Evolutionary conservation across 2,888 invertebrate species (phyloP).

Genomic region (Cotesia congregata): DNA sequence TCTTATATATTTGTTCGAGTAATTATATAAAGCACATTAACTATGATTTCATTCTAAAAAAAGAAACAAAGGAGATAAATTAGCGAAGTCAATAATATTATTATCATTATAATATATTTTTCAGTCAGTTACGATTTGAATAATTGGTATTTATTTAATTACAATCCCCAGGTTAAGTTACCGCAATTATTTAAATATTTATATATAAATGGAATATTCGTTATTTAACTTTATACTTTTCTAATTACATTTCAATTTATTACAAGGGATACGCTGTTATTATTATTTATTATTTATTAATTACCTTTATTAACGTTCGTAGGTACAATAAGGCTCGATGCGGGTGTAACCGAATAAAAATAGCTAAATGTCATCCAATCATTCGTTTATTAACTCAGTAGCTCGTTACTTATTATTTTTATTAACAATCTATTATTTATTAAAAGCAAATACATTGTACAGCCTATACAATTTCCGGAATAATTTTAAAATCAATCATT

Average conservation of each 20-base stretch:
- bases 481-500: slow-evolving; percentile 40
- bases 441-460: slow-evolving; percentile 64
- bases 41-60: slow-evolving; percentile 61
- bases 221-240: slow-evolving; percentile 8
- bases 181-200: slow-evolving; percentile 55
- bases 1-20: slow-evolving; percentile 62
- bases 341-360: slow-evolving; percentile 45
- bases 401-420: slow-evolving; percentile 42
- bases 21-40: slow-evolving; percentile 63
- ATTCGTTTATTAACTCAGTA: slow-evolving; percentile 50
- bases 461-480: slow-evolving; percentile 64
- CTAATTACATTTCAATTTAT: slow-evolving; percentile 41
- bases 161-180: slow-evolving; percentile 54
- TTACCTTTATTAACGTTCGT: slow-evolving; percentile 44
- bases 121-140: slow-evolving; percentile 54
- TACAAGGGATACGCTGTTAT: slow-evolving; percentile 18
- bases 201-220: slow-evolving; percentile 34
- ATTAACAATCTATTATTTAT: slow-evolving; percentile 51
- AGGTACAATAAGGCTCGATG: slow-evolving; percentile 47
- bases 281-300: slow-evolving; percentile 8
- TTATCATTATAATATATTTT: slow-evolving; percentile 58
- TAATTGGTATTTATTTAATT: slow-evolving; percentile 18
- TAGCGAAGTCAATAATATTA: slow-evolving; percentile 53
- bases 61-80: slow-evolving; percentile 50
- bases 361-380: slow-evolving; percentile 50